phyloP scores from a whole-genome alignment of 2,113 vertebrate genomes.

The Oxygymnocypris stewartii region DNA sequence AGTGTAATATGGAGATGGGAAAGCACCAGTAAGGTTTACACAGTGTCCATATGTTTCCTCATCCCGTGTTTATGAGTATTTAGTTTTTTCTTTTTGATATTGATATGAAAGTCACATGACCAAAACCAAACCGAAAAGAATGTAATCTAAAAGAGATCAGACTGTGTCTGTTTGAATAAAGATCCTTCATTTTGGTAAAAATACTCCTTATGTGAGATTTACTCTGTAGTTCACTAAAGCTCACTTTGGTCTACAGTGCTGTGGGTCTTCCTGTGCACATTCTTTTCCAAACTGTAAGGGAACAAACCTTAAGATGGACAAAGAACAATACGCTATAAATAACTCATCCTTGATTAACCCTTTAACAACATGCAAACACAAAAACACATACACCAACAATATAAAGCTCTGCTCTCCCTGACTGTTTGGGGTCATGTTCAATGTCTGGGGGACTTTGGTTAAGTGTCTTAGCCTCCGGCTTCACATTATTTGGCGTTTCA shows the following conservation, averaged over 20 bases:
- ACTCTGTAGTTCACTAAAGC: background rate
- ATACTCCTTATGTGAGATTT: background rate
- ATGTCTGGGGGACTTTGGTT: background rate
- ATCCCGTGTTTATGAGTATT: background rate
- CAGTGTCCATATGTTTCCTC: background rate
- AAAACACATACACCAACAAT: conserved; percentile 64
- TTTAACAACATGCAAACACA: conserved; percentile 43
- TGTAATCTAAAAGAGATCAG: conserved; percentile 22
- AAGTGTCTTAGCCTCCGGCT: conserved; percentile 16
- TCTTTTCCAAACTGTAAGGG: conserved; percentile 54
- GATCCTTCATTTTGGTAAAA: background rate
- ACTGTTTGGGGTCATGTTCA: conserved; percentile 18
- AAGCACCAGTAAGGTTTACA: background rate
- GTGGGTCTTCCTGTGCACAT: conserved; percentile 44
- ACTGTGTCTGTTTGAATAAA: background rate
- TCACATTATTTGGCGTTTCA: conserved; percentile 14
- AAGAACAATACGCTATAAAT: conserved; percentile 79
- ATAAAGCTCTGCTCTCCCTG: conserved; percentile 33
- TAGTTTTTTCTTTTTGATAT: background rate
- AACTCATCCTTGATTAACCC: conserved; percentile 60
- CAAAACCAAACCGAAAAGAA: background rate
- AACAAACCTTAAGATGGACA: conserved; percentile 62
- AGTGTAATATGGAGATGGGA: background rate
- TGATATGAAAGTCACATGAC: background rate
- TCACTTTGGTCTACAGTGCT: background rate